Evolutionary conservation across 2,113 vertebrate species (phyloP).

Genomic region (Oreotrochilus melanogaster): DNA sequence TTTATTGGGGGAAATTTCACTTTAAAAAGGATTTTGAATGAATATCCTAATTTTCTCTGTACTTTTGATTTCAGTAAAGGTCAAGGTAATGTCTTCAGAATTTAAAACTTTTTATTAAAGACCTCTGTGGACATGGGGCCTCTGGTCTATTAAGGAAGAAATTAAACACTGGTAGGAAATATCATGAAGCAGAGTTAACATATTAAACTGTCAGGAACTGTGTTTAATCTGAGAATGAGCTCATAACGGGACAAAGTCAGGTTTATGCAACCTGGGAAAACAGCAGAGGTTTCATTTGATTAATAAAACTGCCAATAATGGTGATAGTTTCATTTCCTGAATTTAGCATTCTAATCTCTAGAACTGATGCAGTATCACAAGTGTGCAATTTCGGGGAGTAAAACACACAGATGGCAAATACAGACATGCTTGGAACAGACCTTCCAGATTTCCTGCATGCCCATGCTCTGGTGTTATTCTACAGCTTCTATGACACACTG

Average conservation of each 20-base stretch:
- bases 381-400: neutral
- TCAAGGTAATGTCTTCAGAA: conserved; percentile 47
- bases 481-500: fast-evolving
- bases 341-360: neutral
- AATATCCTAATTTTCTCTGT: conserved; percentile 50
- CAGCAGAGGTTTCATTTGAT: neutral
- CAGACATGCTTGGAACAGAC: neutral
- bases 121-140: neutral
- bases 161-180: conserved; percentile 38
- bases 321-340: neutral
- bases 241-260: neutral
- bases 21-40: conserved; percentile 24
- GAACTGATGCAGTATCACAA: neutral
- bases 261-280: neutral
- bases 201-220: conserved; percentile 6
- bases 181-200: conserved; percentile 16
- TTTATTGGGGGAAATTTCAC: neutral
- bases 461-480: neutral
- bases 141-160: conserved; percentile 24
- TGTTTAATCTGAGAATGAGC: conserved; percentile 36
- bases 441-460: neutral
- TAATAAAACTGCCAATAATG: neutral
- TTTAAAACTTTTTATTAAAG: conserved; percentile 40
- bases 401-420: neutral
- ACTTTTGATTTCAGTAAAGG: conserved; percentile 62